Evolutionary conservation across 1,140 invertebrate genomes (phyloP).

Genomic region (Drosophila lacteicornis): DNA sequence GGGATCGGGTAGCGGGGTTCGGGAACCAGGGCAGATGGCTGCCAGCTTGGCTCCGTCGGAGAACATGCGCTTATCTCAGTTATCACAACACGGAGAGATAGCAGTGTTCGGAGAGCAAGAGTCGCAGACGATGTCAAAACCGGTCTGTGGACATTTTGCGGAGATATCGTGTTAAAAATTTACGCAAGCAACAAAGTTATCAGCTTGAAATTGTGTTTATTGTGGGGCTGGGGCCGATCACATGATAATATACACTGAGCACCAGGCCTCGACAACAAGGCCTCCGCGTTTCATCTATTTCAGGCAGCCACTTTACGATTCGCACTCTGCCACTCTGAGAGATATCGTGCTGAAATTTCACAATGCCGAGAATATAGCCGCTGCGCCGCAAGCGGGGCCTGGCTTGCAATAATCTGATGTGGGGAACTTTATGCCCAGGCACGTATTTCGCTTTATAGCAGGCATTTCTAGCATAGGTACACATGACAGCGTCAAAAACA

Average conservation of each 20-base stretch:
- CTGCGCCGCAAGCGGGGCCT: constrained; percentile 48
- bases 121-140: constrained; percentile 5
- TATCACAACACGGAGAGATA: constrained; percentile 26
- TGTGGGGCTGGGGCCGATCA: constrained; percentile 50
- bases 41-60: constrained; percentile 21
- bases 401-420: constrained; percentile 21
- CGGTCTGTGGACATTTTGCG: constrained; percentile 24
- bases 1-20: background rate
- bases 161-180: constrained; percentile 80
- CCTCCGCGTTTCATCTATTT: constrained; percentile 5
- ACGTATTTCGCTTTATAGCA: constrained; percentile 44
- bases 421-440: constrained; percentile 39
- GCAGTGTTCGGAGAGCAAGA: constrained; percentile 19
- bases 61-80: constrained; percentile 35
- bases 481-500: constrained; percentile 14
- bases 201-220: constrained; percentile 76
- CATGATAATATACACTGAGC: constrained; percentile 30
- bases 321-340: constrained; percentile 47
- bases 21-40: constrained; percentile 23
- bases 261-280: constrained; percentile 31
- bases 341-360: constrained; percentile 81
- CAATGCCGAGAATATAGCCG: constrained; percentile 62
- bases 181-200: constrained; percentile 75
- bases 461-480: constrained; percentile 19
- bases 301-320: constrained; percentile 60